Conservation (phyloP, 2,113 vertebrate genomes). For the Semicossyphus pulcher region DNA sequence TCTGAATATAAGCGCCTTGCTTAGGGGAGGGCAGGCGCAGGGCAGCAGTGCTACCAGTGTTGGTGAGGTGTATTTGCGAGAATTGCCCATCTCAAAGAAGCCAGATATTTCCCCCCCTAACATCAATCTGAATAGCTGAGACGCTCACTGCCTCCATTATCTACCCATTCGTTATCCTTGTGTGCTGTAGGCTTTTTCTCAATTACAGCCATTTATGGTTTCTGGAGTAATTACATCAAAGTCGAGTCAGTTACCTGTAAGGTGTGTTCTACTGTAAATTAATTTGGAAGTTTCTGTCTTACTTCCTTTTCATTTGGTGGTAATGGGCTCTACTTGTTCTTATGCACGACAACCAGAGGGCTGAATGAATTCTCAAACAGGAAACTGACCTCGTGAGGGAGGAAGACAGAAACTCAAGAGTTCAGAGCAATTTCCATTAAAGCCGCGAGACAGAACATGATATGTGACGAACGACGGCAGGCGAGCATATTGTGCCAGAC, state of each 20-base stretch:
- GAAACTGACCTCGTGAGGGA: conserved; percentile 73
- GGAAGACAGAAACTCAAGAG: conserved; percentile 66
- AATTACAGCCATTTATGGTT: conserved; percentile 85
- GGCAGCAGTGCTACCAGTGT: conserved; percentile 63
- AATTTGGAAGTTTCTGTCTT: conserved; percentile 84
- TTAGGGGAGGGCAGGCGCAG: conserved; percentile 64
- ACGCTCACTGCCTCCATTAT: conserved; percentile 81
- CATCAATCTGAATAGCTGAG: conserved; percentile 72
- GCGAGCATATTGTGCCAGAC: conserved; percentile 47
- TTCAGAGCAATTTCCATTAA: conserved; percentile 77
- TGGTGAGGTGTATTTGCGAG: conserved; percentile 64
- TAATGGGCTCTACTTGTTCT: conserved; percentile 77
- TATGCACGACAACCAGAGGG: conserved; percentile 79
- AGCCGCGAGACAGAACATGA: conserved; percentile 61
- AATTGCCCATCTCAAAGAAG: conserved; percentile 63
- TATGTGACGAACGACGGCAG: conserved; percentile 63
- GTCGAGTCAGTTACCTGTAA: conserved; percentile 84
- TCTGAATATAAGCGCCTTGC: conserved; percentile 73
- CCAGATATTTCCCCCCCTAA: conserved; percentile 62
- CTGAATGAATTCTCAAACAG: conserved; percentile 73
- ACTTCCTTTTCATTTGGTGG: conserved; percentile 80
- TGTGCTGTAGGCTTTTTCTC: conserved; percentile 85
- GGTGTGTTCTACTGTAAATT: conserved; percentile 86
- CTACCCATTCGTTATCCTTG: conserved; percentile 82
- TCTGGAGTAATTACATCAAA: conserved; percentile 86